phyloP scores from a whole-genome alignment of 2,113 vertebrate species.

The Canis aureus region DNA sequence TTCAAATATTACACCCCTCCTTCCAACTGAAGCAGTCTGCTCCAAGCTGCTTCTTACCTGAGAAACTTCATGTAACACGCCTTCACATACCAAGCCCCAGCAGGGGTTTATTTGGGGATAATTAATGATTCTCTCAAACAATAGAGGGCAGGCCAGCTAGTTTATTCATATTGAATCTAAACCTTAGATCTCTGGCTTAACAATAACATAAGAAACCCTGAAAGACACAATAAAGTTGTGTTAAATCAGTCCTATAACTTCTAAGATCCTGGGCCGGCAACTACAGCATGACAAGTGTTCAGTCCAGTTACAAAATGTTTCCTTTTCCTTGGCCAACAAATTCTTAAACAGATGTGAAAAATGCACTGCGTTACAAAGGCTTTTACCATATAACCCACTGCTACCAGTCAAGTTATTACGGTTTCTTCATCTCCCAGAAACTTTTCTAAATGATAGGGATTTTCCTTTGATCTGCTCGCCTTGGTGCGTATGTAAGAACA shows the following conservation, averaged over 20 bases:
- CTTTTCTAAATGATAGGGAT: slow-evolving; percentile 48
- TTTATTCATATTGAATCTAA: slow-evolving; percentile 76
- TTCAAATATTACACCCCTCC: background rate
- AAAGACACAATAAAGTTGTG: slow-evolving; percentile 62
- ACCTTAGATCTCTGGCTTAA: slow-evolving; percentile 68
- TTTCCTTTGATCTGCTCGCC: slow-evolving; percentile 59
- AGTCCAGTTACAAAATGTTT: slow-evolving; percentile 64
- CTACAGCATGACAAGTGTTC: slow-evolving; percentile 54
- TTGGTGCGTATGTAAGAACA: slow-evolving; percentile 56
- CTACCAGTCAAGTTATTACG: background rate
- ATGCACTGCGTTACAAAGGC: background rate
- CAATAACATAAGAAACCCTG: slow-evolving; percentile 59
- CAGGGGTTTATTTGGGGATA: slow-evolving; percentile 51
- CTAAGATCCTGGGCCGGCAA: slow-evolving; percentile 63
- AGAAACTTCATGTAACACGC: background rate
- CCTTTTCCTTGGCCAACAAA: slow-evolving; percentile 64
- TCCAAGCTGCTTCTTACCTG: background rate
- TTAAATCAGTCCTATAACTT: slow-evolving; percentile 57
- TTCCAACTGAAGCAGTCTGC: background rate
- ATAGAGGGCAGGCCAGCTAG: slow-evolving; percentile 53
- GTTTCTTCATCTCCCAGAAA: slow-evolving; percentile 63
- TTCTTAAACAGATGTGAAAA: slow-evolving; percentile 56
- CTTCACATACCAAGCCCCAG: background rate
- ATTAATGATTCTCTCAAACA: slow-evolving; percentile 73
- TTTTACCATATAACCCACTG: background rate